Conservation (phyloP, 53 echinoderm and acorn worm species). For the Glandiceps talaboti region DNA sequence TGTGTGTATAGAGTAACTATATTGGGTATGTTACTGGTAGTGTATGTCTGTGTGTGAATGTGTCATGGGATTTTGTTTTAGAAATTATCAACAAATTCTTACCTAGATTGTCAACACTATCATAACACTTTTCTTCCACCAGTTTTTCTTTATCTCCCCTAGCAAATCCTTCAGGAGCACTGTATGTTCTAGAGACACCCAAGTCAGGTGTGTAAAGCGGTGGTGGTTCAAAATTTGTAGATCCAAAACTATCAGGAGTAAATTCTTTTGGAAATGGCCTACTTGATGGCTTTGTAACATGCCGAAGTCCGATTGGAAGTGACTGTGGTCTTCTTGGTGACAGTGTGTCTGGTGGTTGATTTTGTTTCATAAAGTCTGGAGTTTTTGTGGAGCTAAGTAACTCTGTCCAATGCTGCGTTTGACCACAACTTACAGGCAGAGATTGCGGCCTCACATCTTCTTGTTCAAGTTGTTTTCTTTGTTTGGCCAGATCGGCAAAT, state of each 20-base stretch:
- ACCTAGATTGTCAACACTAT: background rate
- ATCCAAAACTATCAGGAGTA: background rate
- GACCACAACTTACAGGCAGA: slow-evolving; percentile 22
- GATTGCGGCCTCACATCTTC: background rate
- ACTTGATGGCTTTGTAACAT: slow-evolving; percentile 66
- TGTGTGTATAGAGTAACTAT: too few relatives aligned
- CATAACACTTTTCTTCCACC: background rate
- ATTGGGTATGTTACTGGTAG: too few relatives aligned
- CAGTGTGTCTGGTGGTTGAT: slow-evolving; percentile 24
- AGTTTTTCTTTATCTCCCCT: background rate
- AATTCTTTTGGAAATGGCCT: slow-evolving; percentile 22
- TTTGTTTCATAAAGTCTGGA: background rate
- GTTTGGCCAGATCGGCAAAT: slow-evolving; percentile 80
- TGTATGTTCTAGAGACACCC: slow-evolving; percentile 63
- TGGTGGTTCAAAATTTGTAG: background rate
- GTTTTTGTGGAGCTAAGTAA: slow-evolving; percentile 19
- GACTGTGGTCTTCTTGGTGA: slow-evolving; percentile 71
- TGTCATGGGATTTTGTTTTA: too few relatives aligned
- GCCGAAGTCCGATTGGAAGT: slow-evolving; percentile 80
- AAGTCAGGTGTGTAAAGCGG: background rate
- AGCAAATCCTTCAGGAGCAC: slow-evolving; percentile 66
- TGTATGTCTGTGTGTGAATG: too few relatives aligned
- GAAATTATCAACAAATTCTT: background rate
- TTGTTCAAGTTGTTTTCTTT: slow-evolving; percentile 33
- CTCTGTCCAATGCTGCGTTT: slow-evolving; percentile 65